These are phyloP conservation scores for Phania funesta DNA, from an alignment of 2,888 invertebrate species.

Conservation along the genomic window DNA sequence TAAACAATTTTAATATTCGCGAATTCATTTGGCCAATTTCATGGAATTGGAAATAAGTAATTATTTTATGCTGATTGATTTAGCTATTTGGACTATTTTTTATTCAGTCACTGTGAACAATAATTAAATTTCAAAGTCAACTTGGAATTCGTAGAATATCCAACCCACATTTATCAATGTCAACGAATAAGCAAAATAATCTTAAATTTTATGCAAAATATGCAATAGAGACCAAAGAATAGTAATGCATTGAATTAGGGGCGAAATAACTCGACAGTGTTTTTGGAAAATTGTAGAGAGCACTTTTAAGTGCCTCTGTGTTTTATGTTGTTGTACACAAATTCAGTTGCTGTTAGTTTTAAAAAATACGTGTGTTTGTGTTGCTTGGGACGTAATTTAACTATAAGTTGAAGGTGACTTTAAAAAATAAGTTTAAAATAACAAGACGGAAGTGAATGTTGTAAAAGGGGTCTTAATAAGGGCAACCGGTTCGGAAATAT, in stretches of 20 bases:
- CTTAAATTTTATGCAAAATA: too few species aligned
- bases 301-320: not conserved
- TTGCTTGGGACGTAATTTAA: not conserved
- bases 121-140: conserved; percentile 28
- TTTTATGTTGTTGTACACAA: not conserved
- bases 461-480: too few species aligned
- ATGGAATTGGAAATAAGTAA: conserved; percentile 5
- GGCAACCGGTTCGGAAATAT: too few species aligned
- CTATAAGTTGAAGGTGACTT: too few species aligned
- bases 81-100: conserved; percentile 18
- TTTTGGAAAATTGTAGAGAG: not conserved
- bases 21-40: not conserved
- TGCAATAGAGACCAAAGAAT: not conserved
- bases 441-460: too few species aligned
- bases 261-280: not conserved
- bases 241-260: not conserved
- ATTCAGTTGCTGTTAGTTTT: not conserved
- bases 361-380: not conserved
- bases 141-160: conserved; percentile 20
- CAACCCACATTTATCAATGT: conserved; percentile 55
- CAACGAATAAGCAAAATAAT: conserved; percentile 1
- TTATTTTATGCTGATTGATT: conserved; percentile 34
- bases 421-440: too few species aligned
- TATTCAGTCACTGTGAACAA: not conserved
- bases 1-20: not conserved